Base-by-base conservation (phyloP, 2,113 vertebrate species). In the Anser cygnoides region DNA sequence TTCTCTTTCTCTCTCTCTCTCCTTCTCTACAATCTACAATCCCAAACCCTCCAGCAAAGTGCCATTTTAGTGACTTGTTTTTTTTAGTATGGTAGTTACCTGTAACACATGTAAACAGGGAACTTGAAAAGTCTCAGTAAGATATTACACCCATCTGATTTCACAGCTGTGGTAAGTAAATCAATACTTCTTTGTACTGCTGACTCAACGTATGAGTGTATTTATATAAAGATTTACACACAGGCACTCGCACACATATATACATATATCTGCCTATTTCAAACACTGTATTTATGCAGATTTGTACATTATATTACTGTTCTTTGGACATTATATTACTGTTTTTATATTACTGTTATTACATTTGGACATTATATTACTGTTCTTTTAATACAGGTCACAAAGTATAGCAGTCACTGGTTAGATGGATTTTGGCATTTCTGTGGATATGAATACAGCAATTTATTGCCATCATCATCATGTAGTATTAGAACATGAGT, bases 1-100 rank as follows among this genome's bases (percentile, higher is more conserved):
- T 10, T 68, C 10, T 61, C 14, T 62, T 21, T 18, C 14, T 28
- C 7, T 7, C 1, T 3, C 6, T 9, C 5, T 6, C 14, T 5
- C 41, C 11, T 5, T 35, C 7, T 29, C 25, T 43, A 23, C 33
- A 6, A 17, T 21, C 21, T 50, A 29, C 14, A n/a, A 33, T 44
- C 25, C 26, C 70, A 29, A 63, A 2, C 11, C 11, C 35, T 61
- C 12, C 57, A 82, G 35, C 15, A 39, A 81, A 35, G 13, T 52
- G 41, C 13, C 43, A 59, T 59, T 88, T 78, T 31, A 66, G 28
- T 62, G 62, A n/a, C 3, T 70, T 66, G 15, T 5, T 39, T 55
- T 55, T 61, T 39, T 57, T 11, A 21, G 20, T 62, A 73, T 28
- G 6, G 9, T 43, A 31, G 57, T 63, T 75, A 52, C 37, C 28